Conservation (phyloP, 30 jellyfish, hydroid and myxozoan species). For the Haliclystus octoradiatus region DNA sequence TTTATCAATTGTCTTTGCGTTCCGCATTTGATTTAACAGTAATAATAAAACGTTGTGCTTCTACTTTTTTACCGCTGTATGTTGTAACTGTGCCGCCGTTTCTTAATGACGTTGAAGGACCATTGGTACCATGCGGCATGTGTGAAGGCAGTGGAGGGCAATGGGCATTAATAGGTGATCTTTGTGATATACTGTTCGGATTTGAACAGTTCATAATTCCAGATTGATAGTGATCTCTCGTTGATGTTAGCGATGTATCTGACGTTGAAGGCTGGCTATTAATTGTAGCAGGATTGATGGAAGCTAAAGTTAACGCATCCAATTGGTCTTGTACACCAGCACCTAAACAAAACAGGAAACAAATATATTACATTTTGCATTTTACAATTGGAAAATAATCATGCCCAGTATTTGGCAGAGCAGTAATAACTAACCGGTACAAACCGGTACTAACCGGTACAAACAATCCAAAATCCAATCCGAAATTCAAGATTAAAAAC, state of each 20-base stretch:
- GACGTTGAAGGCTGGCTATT: neutral
- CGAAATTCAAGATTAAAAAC: too few relatives aligned
- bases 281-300: neutral
- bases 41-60: neutral
- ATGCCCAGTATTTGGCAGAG: too few relatives aligned
- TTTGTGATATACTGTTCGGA: neutral
- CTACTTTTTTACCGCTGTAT: neutral
- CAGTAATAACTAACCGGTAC: too few relatives aligned
- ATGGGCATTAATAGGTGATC: neutral
- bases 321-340: conserved; percentile 98
- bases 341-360: conserved; percentile 35
- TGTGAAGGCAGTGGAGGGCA: neutral
- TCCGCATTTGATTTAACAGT: neutral
- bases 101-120: neutral
- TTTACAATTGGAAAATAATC: too few relatives aligned
- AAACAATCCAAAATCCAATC: too few relatives aligned
- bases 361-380: too few relatives aligned
- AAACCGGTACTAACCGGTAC: too few relatives aligned
- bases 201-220: neutral
- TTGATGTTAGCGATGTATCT: neutral
- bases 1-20: neutral
- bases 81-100: neutral
- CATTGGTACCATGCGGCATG: neutral
- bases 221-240: neutral
- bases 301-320: conserved; percentile 59